These are phyloP conservation scores for Selenia dentaria DNA, from an alignment of 2,888 invertebrate genomes.

Conservation along the genomic window DNA sequence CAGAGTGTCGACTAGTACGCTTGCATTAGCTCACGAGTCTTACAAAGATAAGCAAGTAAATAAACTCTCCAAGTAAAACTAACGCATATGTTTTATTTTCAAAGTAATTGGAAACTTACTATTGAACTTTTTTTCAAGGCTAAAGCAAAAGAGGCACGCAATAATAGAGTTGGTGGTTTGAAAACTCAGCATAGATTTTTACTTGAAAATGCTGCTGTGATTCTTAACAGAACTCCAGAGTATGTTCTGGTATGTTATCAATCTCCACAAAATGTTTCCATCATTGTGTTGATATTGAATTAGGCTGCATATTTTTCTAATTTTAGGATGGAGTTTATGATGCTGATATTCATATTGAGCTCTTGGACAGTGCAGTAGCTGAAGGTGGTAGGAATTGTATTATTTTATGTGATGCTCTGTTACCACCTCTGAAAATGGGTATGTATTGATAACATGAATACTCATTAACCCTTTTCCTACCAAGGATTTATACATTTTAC, in stretches of 20 bases:
- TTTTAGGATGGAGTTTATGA: conserved; percentile 89
- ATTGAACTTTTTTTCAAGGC: conserved; percentile 67
- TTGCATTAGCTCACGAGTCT: conserved; percentile 69
- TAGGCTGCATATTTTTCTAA: conserved; percentile 3
- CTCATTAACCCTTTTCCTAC: no score
- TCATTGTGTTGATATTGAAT: background rate
- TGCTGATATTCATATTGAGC: conserved; percentile 84
- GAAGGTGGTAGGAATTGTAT: conserved; percentile 86
- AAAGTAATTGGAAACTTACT: conserved; percentile 7
- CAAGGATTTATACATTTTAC: no score
- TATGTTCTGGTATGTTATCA: conserved; percentile 78
- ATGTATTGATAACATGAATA: conserved; percentile 39
- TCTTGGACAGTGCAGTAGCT: conserved; percentile 85
- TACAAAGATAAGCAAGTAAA: conserved; percentile 81
- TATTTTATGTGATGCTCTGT: conserved; percentile 87
- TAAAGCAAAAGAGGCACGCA: conserved; percentile 86
- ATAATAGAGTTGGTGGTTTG: conserved; percentile 68
- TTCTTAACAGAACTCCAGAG: conserved; percentile 79
- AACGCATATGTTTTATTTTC: conserved; percentile 48
- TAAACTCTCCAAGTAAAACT: conserved; percentile 32
- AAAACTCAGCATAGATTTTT: conserved; percentile 86
- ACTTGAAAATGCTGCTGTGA: conserved; percentile 86
- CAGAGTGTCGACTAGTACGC: conserved; percentile 69
- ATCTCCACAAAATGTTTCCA: background rate
- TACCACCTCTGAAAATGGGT: conserved; percentile 88